Conservation (phyloP, 2,797 vertebrate genomes). For the Chelidonichthys spinosus region DNA sequence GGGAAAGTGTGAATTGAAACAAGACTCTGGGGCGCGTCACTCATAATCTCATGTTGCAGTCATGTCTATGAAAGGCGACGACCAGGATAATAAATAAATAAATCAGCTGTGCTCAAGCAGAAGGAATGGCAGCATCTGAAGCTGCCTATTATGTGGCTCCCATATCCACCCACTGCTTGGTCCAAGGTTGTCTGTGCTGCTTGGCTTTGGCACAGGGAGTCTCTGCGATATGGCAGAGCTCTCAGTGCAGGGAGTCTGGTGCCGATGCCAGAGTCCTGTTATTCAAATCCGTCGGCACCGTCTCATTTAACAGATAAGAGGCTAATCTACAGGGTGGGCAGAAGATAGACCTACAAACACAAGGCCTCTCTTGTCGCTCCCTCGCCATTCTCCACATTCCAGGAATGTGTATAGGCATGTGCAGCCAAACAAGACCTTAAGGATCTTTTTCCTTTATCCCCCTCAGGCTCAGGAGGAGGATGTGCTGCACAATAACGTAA, state of each 20-base stretch:
- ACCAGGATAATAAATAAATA: conserved; percentile 17
- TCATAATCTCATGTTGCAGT: conserved; percentile 54
- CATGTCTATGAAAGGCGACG: conserved; percentile 38
- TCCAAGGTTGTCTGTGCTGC: conserved; percentile 76
- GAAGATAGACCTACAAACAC: conserved; percentile 74
- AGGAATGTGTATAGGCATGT: conserved; percentile 78
- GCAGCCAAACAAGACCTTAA: conserved; percentile 70
- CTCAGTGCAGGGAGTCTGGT: conserved; percentile 57
- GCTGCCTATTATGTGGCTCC: conserved; percentile 67
- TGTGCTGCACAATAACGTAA: conserved; percentile 42
- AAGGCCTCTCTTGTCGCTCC: conserved; percentile 78
- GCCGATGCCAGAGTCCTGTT: conserved; percentile 75
- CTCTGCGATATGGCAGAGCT: conserved; percentile 67
- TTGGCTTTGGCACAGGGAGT: conserved; percentile 64
- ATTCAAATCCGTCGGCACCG: conserved; percentile 80
- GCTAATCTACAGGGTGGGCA: conserved; percentile 79
- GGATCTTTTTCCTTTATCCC: conserved; percentile 48
- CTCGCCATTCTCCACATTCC: conserved; percentile 76
- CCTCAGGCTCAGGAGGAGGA: conserved; percentile 34
- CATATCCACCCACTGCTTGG: conserved; percentile 71
- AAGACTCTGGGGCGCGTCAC: conserved; percentile 35
- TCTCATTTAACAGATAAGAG: conserved; percentile 85
- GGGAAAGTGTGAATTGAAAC: conserved; percentile 60
- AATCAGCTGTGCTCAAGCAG: conserved; percentile 43
- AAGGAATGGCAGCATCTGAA: conserved; percentile 60